Evolutionary conservation across 2,888 invertebrate genomes (phyloP).

Genomic region (Pseudanteris insignis): DNA sequence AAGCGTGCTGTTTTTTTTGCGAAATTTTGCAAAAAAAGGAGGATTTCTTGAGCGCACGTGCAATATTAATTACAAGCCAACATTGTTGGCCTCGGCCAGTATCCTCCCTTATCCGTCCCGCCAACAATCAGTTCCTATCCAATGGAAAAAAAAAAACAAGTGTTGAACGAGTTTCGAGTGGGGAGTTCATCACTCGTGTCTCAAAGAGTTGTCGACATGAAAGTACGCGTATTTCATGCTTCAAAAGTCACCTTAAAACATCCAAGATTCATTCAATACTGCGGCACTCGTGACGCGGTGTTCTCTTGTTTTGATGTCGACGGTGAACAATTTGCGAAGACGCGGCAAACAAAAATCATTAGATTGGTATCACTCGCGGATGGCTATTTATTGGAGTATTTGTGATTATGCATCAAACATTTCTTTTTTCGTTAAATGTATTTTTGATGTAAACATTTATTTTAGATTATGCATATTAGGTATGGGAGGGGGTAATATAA

Average conservation of each 20-base stretch:
- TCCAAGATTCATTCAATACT: constrained; percentile 44
- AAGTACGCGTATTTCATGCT: constrained; percentile 44
- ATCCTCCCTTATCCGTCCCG: constrained; percentile 24
- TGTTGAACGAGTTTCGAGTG: constrained; percentile 44
- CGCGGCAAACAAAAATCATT: constrained; percentile 12
- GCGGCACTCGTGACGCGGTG: constrained; percentile 30
- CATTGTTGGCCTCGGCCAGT: constrained; percentile 32
- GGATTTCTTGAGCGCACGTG: constrained; percentile 31
- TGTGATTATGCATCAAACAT: constrained; percentile 11
- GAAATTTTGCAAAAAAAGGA: constrained; percentile 22
- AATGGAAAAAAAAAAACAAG: constrained; percentile 42
- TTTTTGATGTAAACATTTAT: constrained; percentile 16
- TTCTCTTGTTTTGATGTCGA: constrained; percentile 28
- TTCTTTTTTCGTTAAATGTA: too few species aligned
- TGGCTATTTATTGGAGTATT: constrained; percentile 31
- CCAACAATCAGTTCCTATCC: constrained; percentile 37
- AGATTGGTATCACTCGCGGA: constrained; percentile 18
- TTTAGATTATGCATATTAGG: constrained; percentile 27
- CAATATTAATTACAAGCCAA: constrained; percentile 40
- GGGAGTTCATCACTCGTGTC: constrained; percentile 44
- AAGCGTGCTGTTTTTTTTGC: too few species aligned
- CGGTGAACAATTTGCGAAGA: constrained; percentile 24
- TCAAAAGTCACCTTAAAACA: constrained; percentile 44
- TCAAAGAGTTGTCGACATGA: constrained; percentile 44
- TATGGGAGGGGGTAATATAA: too few species aligned